Evolutionary conservation across 1,140 invertebrate genomes (phyloP).

Genomic region (Atopsyche davidsoni): DNA sequence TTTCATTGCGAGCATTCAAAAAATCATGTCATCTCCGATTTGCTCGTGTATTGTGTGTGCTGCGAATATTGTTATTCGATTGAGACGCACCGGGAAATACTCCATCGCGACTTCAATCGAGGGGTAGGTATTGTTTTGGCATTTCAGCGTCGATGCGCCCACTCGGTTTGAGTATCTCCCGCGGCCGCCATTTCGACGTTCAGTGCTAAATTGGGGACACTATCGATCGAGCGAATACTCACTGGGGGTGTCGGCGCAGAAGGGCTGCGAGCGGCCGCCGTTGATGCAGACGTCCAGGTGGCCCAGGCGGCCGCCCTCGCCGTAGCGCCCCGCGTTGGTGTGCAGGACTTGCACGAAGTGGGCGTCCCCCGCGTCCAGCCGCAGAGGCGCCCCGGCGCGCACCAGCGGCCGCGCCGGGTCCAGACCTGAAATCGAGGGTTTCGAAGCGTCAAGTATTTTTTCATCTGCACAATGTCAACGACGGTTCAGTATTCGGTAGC

Average conservation of each 20-base stretch:
- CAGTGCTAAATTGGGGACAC: too few relatives aligned
- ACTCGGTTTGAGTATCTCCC: too few relatives aligned
- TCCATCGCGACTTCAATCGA: too few relatives aligned
- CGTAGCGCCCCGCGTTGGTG: slow-evolving; percentile 70
- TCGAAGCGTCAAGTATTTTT: not conserved
- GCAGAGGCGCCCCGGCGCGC: slow-evolving; percentile 51
- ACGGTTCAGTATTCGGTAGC: not conserved
- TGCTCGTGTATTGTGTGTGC: too few relatives aligned
- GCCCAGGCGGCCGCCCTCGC: slow-evolving; percentile 59
- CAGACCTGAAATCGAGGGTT: slow-evolving; percentile 43
- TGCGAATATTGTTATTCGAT: too few relatives aligned
- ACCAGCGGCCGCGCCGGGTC: slow-evolving; percentile 68
- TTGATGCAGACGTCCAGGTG: slow-evolving; percentile 73
- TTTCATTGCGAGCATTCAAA: too few relatives aligned
- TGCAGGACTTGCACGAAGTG: slow-evolving; percentile 67
- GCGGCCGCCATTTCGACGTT: too few relatives aligned
- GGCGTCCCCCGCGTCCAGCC: slow-evolving; percentile 62
- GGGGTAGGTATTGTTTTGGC: too few relatives aligned
- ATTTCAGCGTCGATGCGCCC: too few relatives aligned
- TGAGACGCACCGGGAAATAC: too few relatives aligned
- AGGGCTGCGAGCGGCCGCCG: slow-evolving; percentile 65
- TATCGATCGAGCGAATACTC: slow-evolving; percentile 34
- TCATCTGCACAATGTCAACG: not conserved
- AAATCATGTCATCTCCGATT: too few relatives aligned
- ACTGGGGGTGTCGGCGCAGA: slow-evolving; percentile 63